Evolutionary conservation across 2,888 invertebrate species (phyloP), one percentile per base, ranked within the genome.

Genomic region (Hofmannophila pseudospretella): DNA sequence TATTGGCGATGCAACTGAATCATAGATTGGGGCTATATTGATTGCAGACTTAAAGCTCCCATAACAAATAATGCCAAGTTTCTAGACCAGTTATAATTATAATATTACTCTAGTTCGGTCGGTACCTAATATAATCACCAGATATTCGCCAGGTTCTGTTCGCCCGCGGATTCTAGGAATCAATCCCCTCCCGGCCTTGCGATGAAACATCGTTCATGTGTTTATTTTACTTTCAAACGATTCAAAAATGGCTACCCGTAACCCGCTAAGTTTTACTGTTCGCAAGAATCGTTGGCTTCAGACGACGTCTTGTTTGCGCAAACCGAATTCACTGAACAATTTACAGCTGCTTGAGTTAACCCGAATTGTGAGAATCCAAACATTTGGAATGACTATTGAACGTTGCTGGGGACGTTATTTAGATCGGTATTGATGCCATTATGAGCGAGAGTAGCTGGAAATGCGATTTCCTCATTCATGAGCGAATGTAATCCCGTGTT

Each of bases 181-280:
- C 64, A 58, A 68, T 76, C 62, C 61, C 53, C 58, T 42, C 54
- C 51, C 67, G 77, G 73, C 80, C 79, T 79, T 80, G 80, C 63
- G 61, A 68, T 75, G 66, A 72, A 78, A 72, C 75, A 76, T 71
- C 63, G 64, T 30, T 63, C 67, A 54, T 61, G 61, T 80, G 75
- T 82, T 82, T 81, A 75, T 84, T 82, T 84, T 73, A 67, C 67
- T 75, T 78, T 69, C 67, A 51, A 66, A 66, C 71, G 67, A 70
- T 78, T 74, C 72, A 72, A 74, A 75, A 75, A 72, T 59, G 67
- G 75, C 71, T 72, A 63, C 71, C n/a, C n/a, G n/a, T n/a, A n/a
- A n/a, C n/a, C n/a, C 67, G 74, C 77, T 65, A 68, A 75, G 66
- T 72, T 78, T 74, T 65, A 75, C 67, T 65, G 67, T 72, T 77